Percentiles rank a stretch among this genome's conserved stretches.
These are phyloP conservation scores for Gnathonemus longibarbis DNA, from an alignment of 2,113 vertebrate genomes.

Conservation along the genomic window DNA sequence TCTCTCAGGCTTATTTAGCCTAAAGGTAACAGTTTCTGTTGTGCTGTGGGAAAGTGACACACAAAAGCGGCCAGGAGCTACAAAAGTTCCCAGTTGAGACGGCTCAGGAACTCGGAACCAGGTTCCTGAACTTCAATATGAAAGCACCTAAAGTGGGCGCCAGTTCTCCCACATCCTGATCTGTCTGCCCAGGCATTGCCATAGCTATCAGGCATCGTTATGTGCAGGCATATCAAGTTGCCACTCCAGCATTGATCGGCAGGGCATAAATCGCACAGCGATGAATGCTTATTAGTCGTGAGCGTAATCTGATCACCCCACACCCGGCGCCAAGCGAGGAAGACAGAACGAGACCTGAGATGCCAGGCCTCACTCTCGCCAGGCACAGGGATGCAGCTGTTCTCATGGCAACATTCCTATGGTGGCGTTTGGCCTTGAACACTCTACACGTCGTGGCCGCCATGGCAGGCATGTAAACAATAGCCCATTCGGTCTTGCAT, in stretches of 20 bases:
- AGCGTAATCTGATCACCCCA: not conserved
- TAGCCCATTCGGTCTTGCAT: not conserved
- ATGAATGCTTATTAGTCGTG: constrained; percentile 17
- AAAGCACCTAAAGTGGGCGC: not conserved
- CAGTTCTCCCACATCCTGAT: not conserved
- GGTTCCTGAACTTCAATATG: not conserved
- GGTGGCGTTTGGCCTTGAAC: not conserved
- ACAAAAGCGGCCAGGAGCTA: not conserved
- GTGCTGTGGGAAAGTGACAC: not conserved
- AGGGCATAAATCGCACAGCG: constrained; percentile 15
- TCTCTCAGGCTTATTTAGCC: not conserved
- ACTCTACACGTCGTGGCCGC: not conserved
- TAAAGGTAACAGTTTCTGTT: not conserved
- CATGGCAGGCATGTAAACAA: not conserved
- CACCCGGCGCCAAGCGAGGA: not conserved
- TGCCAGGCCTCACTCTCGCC: not conserved
- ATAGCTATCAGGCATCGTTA: constrained; percentile 12
- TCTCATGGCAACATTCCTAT: constrained; percentile 33
- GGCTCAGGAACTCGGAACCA: not conserved
- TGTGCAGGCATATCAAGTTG: constrained; percentile 17
- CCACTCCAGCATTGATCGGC: constrained; percentile 3
- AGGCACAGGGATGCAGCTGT: not conserved
- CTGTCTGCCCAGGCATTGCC: not conserved
- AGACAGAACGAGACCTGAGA: not conserved
- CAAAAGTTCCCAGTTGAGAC: not conserved